Evolutionary conservation across 2,888 invertebrate genomes (phyloP), one percentile per base, ranked within the genome.

Genomic region (Cephonodes hylas): DNA sequence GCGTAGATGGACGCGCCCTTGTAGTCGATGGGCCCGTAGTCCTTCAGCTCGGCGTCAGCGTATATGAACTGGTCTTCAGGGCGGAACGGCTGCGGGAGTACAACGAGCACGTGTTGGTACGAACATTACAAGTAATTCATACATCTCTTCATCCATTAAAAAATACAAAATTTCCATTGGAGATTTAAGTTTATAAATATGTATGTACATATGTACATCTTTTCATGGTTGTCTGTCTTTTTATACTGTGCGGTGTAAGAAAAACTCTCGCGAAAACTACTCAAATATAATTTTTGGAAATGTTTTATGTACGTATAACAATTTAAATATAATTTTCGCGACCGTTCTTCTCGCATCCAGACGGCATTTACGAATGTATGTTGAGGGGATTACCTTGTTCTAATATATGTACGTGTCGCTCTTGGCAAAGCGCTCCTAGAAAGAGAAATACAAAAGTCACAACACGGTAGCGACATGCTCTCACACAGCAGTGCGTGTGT

Each of bases 21-120:
- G 91, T 97, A 97, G 91, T 97, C 96, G 84, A 97, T 97, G 57
- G 97, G 97, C 71, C 97, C 97, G 87, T 97, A 97, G 77, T 96
- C 96, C 81, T 96, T 95, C 88, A 97, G 95, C 86, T 97, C 97
- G 75, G 97, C 96, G 86, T 97, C 97, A 65, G 97, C 97, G 88
- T 97, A 97, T 80, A 96, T 96, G 88, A 97, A 93, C 73, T 88
- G 87, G 89, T 97, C 97, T 80, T 96, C 95, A 69, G 96, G 95
- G 88, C 94, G 94, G 91, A 95, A 95, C 69, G 97, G 96, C 97
- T 97, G 94, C 53, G 84, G 85, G 66, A 74, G 25, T 25, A 22
- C 38, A 38, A 38, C 13, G 38, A n/a, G 25, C n/a, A 58, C 23
- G 22, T 15, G 18, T 53, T 27, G 31, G 53, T 53, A 31, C 18